Evolutionary conservation across 2,888 invertebrate genomes (phyloP), one percentile per base, ranked within the genome.

Genomic region (Andrena bucephala): DNA sequence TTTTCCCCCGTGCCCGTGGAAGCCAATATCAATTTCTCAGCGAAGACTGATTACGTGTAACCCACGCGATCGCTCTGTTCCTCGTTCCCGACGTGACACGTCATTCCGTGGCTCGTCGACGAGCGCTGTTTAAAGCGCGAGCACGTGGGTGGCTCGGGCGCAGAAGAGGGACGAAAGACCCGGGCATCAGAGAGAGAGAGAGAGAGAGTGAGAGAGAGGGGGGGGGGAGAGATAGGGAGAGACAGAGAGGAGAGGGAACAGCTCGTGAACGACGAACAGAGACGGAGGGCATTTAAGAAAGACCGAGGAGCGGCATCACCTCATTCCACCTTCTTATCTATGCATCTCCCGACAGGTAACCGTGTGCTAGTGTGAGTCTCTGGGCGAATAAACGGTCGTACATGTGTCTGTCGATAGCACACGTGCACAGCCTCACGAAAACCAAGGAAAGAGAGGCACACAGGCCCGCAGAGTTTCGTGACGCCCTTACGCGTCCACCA

Each of bases 261-360:
- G 69, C 69, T 60, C 60, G 57, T 42, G 74, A 72, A 72, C 60
- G 74, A 77, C 63, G 76, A 65, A 76, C 73, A 72, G 65, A 69
- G 67, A 77, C 59, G 71, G 82, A 85, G 85, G 88, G 90, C 86
- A 89, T 89, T 90, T 85, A 83, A 87, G 85, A 86, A 63, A 88
- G 88, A 89, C 85, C 74, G 87, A 85, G 87, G 84, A 88, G 87
- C 87, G 83, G 89, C 90, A 89, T 90, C 90, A 87, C 87, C 89
- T 91, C 89, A 82, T 91, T 92, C 87, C 88, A 81, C 77, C 71
- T 77, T 72, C 89, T 91, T 92, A 92, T 92, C 92, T 91, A 91
- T 91, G 91, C 91, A 92, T 92, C 92, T 91, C 75, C 83, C 78
- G 84, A 71, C 52, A 33, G 57, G 52, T 42, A 69, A 59, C 52